Evolutionary conservation across 2,888 invertebrate species (phyloP).

Genomic region (Leucoptera coffeella): DNA sequence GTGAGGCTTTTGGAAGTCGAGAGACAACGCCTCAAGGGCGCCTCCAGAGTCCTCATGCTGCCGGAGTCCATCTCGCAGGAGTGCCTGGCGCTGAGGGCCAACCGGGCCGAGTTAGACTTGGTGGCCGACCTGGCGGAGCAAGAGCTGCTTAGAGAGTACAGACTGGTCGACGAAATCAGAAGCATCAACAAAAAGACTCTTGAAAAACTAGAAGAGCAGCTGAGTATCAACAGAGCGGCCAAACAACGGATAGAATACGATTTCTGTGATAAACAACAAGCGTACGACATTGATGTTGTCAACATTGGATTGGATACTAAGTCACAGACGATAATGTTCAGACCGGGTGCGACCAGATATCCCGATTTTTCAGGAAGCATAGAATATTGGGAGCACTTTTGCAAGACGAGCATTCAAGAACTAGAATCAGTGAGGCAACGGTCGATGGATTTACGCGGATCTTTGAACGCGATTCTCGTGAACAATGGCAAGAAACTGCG

Average conservation of each 20-base stretch:
- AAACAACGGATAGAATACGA: constrained; percentile 82
- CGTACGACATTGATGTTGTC: constrained; percentile 67
- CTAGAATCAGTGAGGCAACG: constrained; percentile 71
- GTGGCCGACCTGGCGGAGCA: constrained; percentile 72
- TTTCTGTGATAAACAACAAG: constrained; percentile 85
- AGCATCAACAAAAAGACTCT: constrained; percentile 56
- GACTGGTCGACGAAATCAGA: constrained; percentile 63
- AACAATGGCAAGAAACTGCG: constrained; percentile 76
- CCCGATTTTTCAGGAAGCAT: constrained; percentile 62
- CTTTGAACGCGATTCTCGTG: constrained; percentile 65
- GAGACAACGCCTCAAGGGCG: constrained; percentile 60
- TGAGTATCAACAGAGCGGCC: constrained; percentile 68
- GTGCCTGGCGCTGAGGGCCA: constrained; percentile 65
- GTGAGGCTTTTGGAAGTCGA: constrained; percentile 63
- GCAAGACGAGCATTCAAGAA: constrained; percentile 68
- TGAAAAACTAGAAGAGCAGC: constrained; percentile 62
- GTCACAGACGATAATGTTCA: constrained; percentile 67
- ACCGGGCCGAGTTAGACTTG: constrained; percentile 65
- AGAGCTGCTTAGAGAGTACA: constrained; percentile 68
- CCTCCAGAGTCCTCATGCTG: constrained; percentile 58
- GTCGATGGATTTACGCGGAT: constrained; percentile 65
- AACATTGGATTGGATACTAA: constrained; percentile 64
- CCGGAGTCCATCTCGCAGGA: constrained; percentile 73
- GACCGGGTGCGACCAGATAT: constrained; percentile 73
- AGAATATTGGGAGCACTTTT: constrained; percentile 80